Conservation (phyloP, 37 sponge, comb jelly and placozoan genomes). For the Beroe forskalii region DNA sequence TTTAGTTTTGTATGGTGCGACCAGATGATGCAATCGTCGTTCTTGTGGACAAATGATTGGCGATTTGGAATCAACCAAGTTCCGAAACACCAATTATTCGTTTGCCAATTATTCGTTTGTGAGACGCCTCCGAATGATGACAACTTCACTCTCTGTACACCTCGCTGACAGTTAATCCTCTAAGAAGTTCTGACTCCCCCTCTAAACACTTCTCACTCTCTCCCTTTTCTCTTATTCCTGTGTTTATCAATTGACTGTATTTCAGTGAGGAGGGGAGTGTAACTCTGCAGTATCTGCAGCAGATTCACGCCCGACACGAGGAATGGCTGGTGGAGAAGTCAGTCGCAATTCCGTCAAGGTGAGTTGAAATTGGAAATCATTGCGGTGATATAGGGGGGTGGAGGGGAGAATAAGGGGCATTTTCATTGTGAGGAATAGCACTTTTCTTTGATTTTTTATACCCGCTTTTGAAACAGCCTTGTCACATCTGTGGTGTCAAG, state of each 20-base stretch:
- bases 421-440: too few species aligned
- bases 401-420: too few species aligned
- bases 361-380: not conserved
- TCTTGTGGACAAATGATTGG: too few species aligned
- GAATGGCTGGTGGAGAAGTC: conserved; percentile 50
- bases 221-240: not conserved
- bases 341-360: conserved; percentile 23
- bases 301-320: conserved; percentile 34
- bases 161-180: conserved; percentile 41
- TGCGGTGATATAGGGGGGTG: too few species aligned
- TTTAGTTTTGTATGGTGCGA: too few species aligned
- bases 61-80: too few species aligned
- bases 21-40: too few species aligned
- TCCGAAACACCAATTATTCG: too few species aligned
- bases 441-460: not conserved
- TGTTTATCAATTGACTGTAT: not conserved
- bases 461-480: conserved; percentile 64
- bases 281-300: conserved; percentile 36
- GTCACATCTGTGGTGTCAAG: not conserved
- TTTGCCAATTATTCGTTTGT: too few species aligned
- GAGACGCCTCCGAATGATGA: conserved; percentile 3
- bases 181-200: conserved; percentile 40
- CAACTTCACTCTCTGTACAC: conserved; percentile 35
- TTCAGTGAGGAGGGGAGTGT: conserved; percentile 57
- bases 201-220: not conserved